A percentile compares a stretch with the other conserved stretches of the same genome.
phyloP scores from a whole-genome alignment of 2,888 invertebrate genomes.

The Prosapia bicincta region DNA sequence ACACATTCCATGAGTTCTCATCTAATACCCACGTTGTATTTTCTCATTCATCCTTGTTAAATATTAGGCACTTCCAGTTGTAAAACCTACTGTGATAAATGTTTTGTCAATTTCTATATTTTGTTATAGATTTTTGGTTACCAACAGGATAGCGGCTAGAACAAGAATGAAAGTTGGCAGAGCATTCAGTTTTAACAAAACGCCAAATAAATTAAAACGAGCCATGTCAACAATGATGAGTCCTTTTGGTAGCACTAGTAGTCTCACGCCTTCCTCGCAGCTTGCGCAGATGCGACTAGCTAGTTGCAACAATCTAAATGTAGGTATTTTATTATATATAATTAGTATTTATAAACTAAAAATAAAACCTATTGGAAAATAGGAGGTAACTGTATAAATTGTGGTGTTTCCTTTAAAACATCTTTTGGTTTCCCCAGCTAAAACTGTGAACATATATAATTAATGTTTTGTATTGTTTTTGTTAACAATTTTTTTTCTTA shows the following conservation, averaged over 20 bases:
- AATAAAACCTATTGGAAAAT: too few species aligned
- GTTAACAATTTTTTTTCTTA: too few species aligned
- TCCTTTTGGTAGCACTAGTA: slow-evolving; percentile 81
- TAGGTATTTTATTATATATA: too few species aligned
- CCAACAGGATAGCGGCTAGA: slow-evolving; percentile 64
- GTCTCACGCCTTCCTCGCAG: slow-evolving; percentile 78
- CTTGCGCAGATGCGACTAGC: slow-evolving; percentile 82
- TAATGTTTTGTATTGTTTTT: too few species aligned
- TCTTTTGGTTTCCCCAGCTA: too few species aligned
- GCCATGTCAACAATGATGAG: slow-evolving; percentile 95
- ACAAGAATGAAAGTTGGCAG: slow-evolving; percentile 86
- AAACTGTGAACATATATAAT: too few species aligned
- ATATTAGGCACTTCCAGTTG: too few species aligned
- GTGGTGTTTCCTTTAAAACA: too few species aligned
- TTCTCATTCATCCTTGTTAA: too few species aligned
- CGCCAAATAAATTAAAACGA: slow-evolving; percentile 88
- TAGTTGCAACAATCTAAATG: slow-evolving; percentile 82
- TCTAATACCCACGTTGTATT: too few species aligned
- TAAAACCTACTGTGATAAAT: background rate
- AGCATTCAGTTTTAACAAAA: slow-evolving; percentile 94
- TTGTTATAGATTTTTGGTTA: background rate
- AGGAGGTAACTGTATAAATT: too few species aligned
- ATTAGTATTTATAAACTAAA: too few species aligned
- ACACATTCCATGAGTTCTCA: background rate
- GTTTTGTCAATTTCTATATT: background rate